phyloP scores from a whole-genome alignment of 2,888 invertebrate species.

The Philereme transversata region DNA sequence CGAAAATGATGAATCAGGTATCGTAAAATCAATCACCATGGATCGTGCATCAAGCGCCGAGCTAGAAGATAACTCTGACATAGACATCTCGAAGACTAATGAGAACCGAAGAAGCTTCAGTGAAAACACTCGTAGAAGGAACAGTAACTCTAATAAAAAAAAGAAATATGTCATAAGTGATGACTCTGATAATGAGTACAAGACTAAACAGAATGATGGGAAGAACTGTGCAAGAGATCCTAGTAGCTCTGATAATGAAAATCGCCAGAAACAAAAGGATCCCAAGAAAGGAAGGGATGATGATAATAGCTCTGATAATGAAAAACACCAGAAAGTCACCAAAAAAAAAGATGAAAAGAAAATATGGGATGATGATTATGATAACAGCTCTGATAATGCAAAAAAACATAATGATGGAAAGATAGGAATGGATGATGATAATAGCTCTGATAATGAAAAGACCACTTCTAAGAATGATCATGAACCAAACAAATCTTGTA shows the following conservation, averaged over 20 bases:
- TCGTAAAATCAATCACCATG: not conserved
- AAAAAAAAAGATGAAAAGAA: too few species aligned
- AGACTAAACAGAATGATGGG: slow-evolving; percentile 3
- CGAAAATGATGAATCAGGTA: not conserved
- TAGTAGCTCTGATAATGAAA: slow-evolving; percentile 2
- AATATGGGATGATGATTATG: too few species aligned
- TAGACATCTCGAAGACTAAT: slow-evolving; percentile 7
- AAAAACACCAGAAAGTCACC: too few species aligned
- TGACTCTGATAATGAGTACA: slow-evolving; percentile 3
- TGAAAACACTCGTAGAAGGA: slow-evolving; percentile 8
- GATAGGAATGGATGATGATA: slow-evolving; percentile 42
- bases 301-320: too few species aligned
- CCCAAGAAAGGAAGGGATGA: slow-evolving; percentile 14
- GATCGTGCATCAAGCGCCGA: not conserved
- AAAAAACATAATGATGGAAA: slow-evolving; percentile 8
- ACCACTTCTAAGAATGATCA: slow-evolving; percentile 7
- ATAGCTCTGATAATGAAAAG: slow-evolving; percentile 47
- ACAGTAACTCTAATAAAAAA: slow-evolving; percentile 10
- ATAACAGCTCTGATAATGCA: slow-evolving; percentile 5
- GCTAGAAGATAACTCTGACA: slow-evolving; percentile 3
- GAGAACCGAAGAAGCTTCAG: slow-evolving; percentile 5
- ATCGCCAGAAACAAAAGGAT: not conserved
- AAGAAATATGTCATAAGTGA: slow-evolving; percentile 8
- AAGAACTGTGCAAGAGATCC: not conserved
- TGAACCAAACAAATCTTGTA: slow-evolving; percentile 15